Evolutionary conservation across 2,113 vertebrate species (phyloP).

Genomic region (Puma concolor): DNA sequence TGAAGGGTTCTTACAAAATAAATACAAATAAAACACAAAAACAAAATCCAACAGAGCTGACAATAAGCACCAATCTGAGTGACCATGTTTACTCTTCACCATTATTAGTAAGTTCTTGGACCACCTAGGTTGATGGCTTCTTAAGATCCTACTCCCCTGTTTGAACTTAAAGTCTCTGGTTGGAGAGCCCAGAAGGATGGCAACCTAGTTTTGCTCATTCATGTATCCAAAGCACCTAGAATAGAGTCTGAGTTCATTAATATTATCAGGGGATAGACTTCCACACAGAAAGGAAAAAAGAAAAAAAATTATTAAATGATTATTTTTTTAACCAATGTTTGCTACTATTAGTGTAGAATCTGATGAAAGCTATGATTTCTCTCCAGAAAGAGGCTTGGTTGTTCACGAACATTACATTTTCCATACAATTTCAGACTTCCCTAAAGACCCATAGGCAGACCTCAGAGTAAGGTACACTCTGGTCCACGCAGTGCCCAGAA

Average conservation of each 20-base stretch:
- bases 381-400: not conserved
- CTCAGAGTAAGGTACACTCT: not conserved
- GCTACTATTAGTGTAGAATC: not conserved
- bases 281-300: not conserved
- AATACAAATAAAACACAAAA: not conserved
- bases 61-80: not conserved
- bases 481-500: not conserved
- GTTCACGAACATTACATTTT: not conserved
- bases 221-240: not conserved
- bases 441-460: not conserved
- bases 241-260: not conserved
- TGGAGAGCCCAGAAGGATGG: fast-evolving
- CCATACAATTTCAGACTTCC: not conserved
- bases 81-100: not conserved
- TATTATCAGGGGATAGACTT: not conserved
- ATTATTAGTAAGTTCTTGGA: not conserved
- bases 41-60: not conserved
- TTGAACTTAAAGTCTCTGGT: not conserved
- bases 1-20: not conserved
- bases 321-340: not conserved
- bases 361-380: not conserved
- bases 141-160: not conserved
- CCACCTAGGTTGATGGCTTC: not conserved
- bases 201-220: not conserved
- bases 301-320: not conserved